Percentiles rank a stretch among this genome's conserved stretches.
phyloP scores from a whole-genome alignment of 2,797 vertebrate genomes.

The Mus caroli region DNA sequence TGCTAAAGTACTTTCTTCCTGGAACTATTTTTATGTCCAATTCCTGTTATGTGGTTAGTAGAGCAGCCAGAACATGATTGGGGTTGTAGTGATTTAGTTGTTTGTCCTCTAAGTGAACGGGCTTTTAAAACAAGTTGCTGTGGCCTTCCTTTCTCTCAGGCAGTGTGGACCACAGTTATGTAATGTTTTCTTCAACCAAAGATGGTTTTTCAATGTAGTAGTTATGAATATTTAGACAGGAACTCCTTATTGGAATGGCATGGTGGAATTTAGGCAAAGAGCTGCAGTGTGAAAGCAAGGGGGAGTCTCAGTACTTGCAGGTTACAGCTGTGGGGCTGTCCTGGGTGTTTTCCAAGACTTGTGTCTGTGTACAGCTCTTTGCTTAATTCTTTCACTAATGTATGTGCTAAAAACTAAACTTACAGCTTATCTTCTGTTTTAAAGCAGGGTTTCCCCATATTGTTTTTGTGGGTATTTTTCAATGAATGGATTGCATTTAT shows the following conservation, averaged over 20 bases:
- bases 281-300: constrained; percentile 48
- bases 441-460: constrained; percentile 62
- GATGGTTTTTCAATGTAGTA: not conserved
- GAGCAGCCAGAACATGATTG: not conserved
- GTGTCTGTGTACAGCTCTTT: constrained; percentile 12
- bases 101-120: constrained; percentile 49
- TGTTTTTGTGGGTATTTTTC: constrained; percentile 40
- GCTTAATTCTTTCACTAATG: constrained; percentile 19
- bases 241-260: constrained; percentile 39
- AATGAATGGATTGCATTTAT: constrained; percentile 65
- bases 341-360: constrained; percentile 45
- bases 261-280: constrained; percentile 55
- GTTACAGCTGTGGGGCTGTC: not conserved
- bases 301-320: constrained; percentile 47
- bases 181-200: not conserved
- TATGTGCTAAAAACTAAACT: constrained; percentile 9
- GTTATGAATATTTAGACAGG: constrained; percentile 13
- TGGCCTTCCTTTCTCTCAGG: constrained; percentile 21
- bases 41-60: constrained; percentile 35
- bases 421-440: constrained; percentile 54
- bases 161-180: not conserved
- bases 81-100: constrained; percentile 52
- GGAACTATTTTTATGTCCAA: constrained; percentile 48
- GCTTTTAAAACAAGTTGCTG: not conserved
- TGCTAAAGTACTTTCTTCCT: constrained; percentile 51